phyloP scores from a whole-genome alignment of 1,140 invertebrate genomes.

The Macrobrachium nipponense region DNA sequence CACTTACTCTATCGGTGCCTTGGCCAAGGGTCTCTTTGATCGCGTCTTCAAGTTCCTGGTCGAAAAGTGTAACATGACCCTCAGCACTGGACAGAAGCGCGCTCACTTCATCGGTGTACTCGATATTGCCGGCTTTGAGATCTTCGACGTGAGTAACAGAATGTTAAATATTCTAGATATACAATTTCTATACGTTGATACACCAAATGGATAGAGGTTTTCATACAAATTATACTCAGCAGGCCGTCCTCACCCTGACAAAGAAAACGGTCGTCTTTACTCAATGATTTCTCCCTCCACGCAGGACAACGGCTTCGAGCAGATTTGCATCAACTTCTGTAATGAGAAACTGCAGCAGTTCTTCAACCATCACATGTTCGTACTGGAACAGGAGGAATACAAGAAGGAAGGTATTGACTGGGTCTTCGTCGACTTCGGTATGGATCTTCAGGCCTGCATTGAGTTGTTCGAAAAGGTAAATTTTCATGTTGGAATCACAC shows the following conservation, averaged over 20 bases:
- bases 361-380: constrained; percentile 58
- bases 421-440: constrained; percentile 53
- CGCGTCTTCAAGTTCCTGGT: constrained; percentile 76
- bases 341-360: constrained; percentile 51
- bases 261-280: neutral
- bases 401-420: constrained; percentile 82
- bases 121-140: constrained; percentile 79
- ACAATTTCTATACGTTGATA: too few relatives aligned
- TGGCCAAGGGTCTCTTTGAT: constrained; percentile 97
- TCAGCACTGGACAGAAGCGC: constrained; percentile 87
- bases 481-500: neutral
- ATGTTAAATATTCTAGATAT: constrained; percentile 70
- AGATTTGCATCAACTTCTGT: constrained; percentile 49
- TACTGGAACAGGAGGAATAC: constrained; percentile 91
- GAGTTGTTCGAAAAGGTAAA: constrained; percentile 77
- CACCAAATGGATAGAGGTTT: too few relatives aligned
- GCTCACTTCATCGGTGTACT: constrained; percentile 97
- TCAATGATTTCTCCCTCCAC: neutral
- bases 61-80: constrained; percentile 72
- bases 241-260: too few relatives aligned
- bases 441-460: constrained; percentile 57
- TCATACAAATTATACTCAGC: too few relatives aligned
- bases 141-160: constrained; percentile 98
- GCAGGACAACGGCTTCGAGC: constrained; percentile 65
- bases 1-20: constrained; percentile 92